Base-by-base conservation (phyloP, 1,140 invertebrate species). In the Linepithema humile region DNA sequence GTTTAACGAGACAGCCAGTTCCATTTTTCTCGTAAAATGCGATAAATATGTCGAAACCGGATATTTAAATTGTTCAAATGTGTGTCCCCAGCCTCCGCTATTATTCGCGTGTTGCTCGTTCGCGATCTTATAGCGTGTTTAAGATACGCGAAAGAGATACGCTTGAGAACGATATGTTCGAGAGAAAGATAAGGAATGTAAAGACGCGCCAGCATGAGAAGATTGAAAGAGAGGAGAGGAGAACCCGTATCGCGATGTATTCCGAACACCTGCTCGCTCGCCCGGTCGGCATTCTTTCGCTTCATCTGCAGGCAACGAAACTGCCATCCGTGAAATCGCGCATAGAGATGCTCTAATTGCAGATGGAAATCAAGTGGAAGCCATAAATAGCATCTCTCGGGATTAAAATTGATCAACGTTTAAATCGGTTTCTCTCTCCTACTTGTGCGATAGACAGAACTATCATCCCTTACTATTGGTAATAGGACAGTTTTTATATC, bases 201-300 rank as follows among this genome's bases (percentile, higher is more conserved):
- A 75, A 45, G 45, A 75, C 29, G 29, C 64, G 64, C 20, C 60
- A 65, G 82, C 55, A 23, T 50, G 60, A 83, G 57, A 62, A 55
- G 50, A 48, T 38, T 67, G 43, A 70, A 69, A 72, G 43, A 85
- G 50, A 85, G 53, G 57, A 62, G 60, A 53, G 35, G 38, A 32
- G 73, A 78, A 75, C 38, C 35, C 53, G 60, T 85, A 80, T 87
- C 64, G 43, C 69, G 82, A 80, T 59, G 87, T 59, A 53, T 85
- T 64, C 20, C 59, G 64, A 88, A 59, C 89, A 89, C 87, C 89
- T 90, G 89, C 86, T 86, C 78, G 80, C 35, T 75, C 55, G 40
- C 72, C 72, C 23, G 85, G 88, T 89, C 87, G 85, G 82, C 88
- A 90, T 90, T 80, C 88, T 85, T 85, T 84, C 82, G 82, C 70